Base-by-base conservation (phyloP, 2,113 vertebrate genomes). In the Albula glossodonta region DNA sequence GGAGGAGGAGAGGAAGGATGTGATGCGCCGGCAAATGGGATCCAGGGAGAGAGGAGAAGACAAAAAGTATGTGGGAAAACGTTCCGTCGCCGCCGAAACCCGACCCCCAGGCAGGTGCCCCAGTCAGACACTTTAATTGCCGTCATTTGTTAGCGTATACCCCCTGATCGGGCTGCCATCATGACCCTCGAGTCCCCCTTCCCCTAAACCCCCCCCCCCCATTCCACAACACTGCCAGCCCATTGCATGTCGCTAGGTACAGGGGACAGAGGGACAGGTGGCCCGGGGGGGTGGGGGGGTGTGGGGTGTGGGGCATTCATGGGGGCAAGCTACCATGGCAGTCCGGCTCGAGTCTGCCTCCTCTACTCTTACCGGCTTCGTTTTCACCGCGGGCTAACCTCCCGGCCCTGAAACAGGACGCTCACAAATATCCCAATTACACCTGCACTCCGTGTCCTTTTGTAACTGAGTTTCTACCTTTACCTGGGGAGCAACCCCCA, bases 61-160 rank as follows among this genome's bases (percentile, higher is more conserved):
- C 31, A 97, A 97, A 94, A 96, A 96, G 96, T 96, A 95, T 92
- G 92, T 92, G 93, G 94, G 95, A 97, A 41, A 97, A 96, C 92
- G 95, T 94, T 97, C 95, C 93, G 92, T 19, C 96, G 98, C 95
- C 93, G 92, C 60, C 96, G 98, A 94, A 99, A 99, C 96, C 94
- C 88, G 95, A 99, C 93, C 93, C 97, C 92, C 85, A 78, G 93
- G 95, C 96, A 97, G 96, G 96, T 97, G 97, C 96, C 96, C 96
- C 94, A 96, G 93, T 93, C 92, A 91, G 96, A 95, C 96, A 95
- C 95, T 96, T 98, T 98, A 98, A 99, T 98, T 97, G 96, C 97
- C 97, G 96, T 98, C 94, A 97, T 98, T 98, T 98, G 97, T 98
- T 97, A 98, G 31, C 96, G 95, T 96, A 97, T 97, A 97, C 96